Evolutionary conservation across 2,888 invertebrate genomes (phyloP), one percentile per base, ranked within the genome.

Genomic region (Philonicus albiceps): DNA sequence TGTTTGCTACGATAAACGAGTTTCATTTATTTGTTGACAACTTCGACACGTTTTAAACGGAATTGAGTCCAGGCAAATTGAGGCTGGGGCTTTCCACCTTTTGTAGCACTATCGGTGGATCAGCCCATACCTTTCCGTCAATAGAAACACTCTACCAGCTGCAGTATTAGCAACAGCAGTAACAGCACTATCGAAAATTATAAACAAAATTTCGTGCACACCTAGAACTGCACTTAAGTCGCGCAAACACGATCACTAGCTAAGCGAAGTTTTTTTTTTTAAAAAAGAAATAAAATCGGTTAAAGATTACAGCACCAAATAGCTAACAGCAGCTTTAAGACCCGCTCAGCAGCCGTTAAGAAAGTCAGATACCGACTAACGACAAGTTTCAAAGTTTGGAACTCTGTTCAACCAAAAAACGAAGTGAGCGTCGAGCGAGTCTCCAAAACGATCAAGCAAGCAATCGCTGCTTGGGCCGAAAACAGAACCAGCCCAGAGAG

Each of bases 321-420:
- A 64, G 8, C 27, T 64, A 22, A 64, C 22, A 64, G 64, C 64
- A 64, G 64, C 64, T 64, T n/a, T 64, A 64, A 27, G 27, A 64
- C 64, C 34, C 85, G 31, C 19, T 40, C 87, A 81, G 64, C 87
- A 80, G 75, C 55, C 87, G 85, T 76, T 86, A 86, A 85, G 86
- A 86, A 87, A 86, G 87, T 87, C 86, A 81, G 86, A 83, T 86
- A 85, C 83, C 86, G 86, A 87, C 87, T 87, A 85, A 92, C 89
- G 88, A 92, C 91, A 85, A 92, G 90, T 89, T 93, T 92, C 16
- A 78, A 87, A 84, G 86, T 86, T 85, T 86, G 86, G 86, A 87
- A 87, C 75, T 87, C 85, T 86, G 55, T 53, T 81, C 31, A 19
- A 64, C 49, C 81, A 81, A 64, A 64, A 81, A 81, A 30, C 53